A percentile compares a stretch with the other conserved stretches of the same genome.
These are phyloP conservation scores for Murina feae DNA, from an alignment of 2,113 vertebrate species.

Conservation along the genomic window DNA sequence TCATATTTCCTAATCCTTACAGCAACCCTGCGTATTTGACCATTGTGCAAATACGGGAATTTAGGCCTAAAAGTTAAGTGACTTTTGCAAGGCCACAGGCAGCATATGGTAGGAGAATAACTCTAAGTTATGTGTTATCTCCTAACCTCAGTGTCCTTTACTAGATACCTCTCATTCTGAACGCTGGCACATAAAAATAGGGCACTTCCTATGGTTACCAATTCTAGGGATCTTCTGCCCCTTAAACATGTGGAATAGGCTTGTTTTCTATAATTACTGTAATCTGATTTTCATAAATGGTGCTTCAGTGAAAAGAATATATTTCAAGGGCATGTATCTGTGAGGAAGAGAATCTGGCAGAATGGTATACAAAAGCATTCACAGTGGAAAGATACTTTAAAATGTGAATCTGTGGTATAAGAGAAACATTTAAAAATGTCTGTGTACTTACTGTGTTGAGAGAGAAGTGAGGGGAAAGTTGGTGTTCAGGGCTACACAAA, in stretches of 20 bases:
- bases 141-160: neutral
- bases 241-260: neutral
- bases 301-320: neutral
- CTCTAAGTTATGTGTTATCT: neutral
- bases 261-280: neutral
- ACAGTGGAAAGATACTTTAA: neutral
- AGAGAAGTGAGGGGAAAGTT: neutral
- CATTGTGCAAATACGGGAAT: neutral
- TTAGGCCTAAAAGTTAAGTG: neutral
- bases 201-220: neutral
- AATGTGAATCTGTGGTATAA: neutral
- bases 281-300: constrained; percentile 9
- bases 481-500: neutral
- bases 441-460: neutral
- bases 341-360: neutral
- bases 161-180: neutral
- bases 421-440: neutral
- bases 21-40: neutral
- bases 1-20: neutral
- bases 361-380: neutral
- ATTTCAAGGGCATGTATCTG: neutral
- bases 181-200: neutral
- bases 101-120: neutral
- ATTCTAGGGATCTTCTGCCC: neutral
- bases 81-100: neutral